Evolutionary conservation across 2,888 invertebrate species (phyloP).

Genomic region (Volucella inanis): DNA sequence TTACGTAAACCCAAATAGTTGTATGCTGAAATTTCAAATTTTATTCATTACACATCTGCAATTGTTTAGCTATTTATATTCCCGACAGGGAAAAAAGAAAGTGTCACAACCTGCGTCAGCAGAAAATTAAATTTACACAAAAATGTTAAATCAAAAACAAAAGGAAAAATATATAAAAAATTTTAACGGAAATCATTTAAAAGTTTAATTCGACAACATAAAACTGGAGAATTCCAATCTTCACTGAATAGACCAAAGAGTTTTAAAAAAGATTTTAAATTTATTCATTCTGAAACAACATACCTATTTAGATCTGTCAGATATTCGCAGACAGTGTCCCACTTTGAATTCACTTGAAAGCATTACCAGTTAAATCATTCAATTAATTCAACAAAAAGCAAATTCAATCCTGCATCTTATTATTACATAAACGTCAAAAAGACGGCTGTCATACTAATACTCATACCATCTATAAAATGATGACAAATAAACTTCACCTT

Average conservation of each 20-base stretch:
- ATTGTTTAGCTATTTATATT: slow-evolving; percentile 38
- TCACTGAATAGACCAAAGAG: background rate
- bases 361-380: slow-evolving; percentile 13
- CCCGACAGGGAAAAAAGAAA: slow-evolving; percentile 49
- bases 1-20: slow-evolving; percentile 31
- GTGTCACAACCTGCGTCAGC: slow-evolving; percentile 54
- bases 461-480: slow-evolving; percentile 4
- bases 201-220: slow-evolving; percentile 35
- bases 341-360: slow-evolving; percentile 50
- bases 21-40: slow-evolving; percentile 12
- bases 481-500: slow-evolving; percentile 17
- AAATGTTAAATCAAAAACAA: background rate
- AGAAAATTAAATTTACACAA: slow-evolving; percentile 31
- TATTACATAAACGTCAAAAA: slow-evolving; percentile 36
- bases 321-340: slow-evolving; percentile 54
- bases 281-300: background rate
- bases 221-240: slow-evolving; percentile 31
- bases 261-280: too few species aligned
- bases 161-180: background rate
- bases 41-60: slow-evolving; percentile 44
- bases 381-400: slow-evolving; percentile 19
- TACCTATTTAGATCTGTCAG: slow-evolving; percentile 29
- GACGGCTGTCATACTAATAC: background rate
- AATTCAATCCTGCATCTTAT: slow-evolving; percentile 13
- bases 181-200: slow-evolving; percentile 15